phyloP scores from a whole-genome alignment of 2,113 vertebrate genomes.

The Paramormyrops kingsleyae region DNA sequence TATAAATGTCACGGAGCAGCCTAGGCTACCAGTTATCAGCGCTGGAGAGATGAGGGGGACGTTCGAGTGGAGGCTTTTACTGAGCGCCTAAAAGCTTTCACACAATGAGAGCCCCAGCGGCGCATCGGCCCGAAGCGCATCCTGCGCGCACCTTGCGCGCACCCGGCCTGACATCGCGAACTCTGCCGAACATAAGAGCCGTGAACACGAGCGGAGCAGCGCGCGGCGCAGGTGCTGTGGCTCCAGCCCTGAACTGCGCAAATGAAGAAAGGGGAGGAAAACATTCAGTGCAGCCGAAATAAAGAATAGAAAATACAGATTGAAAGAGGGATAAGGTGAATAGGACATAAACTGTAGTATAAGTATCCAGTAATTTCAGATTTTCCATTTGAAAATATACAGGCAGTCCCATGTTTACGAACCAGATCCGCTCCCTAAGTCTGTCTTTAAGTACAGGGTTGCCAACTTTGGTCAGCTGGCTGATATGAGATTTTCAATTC shows the following conservation, averaged over 20 bases:
- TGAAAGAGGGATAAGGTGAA: not conserved
- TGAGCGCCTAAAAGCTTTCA: slow-evolving; percentile 5
- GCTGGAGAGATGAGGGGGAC: not conserved
- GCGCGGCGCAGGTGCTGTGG: not conserved
- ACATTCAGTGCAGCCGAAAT: not conserved
- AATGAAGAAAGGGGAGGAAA: not conserved
- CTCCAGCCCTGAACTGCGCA: not conserved
- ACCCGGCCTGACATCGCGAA: not conserved
- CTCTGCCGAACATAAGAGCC: not conserved
- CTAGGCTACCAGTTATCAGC: not conserved
- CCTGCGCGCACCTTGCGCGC: not conserved
- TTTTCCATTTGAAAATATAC: not conserved
- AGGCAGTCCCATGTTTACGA: not conserved
- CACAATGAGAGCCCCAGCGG: not conserved
- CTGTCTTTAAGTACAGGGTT: not conserved
- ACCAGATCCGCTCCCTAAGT: not conserved
- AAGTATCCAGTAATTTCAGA: not conserved
- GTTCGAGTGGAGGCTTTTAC: not conserved
- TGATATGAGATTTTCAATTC: not conserved
- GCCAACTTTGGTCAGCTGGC: not conserved
- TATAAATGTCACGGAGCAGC: not conserved
- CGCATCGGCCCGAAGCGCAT: not conserved
- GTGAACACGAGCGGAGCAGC: not conserved
- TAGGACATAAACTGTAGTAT: not conserved
- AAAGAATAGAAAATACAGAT: not conserved